Evolutionary conservation across 2,797 vertebrate species (phyloP).

Genomic region (Rhinichthys osculus): DNA sequence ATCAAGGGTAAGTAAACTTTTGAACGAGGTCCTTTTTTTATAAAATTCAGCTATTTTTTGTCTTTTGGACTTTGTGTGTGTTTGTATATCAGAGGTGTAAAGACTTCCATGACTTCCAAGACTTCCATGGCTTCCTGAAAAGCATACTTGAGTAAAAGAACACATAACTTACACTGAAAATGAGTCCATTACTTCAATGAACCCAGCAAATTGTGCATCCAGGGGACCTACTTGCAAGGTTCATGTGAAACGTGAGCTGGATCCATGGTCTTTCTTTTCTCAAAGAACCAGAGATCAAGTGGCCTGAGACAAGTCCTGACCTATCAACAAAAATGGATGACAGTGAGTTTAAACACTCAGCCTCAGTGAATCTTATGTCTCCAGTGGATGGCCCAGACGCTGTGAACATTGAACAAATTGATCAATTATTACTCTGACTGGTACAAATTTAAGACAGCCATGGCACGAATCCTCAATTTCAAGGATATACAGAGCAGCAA

Average conservation of each 20-base stretch:
- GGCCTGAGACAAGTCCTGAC: neutral
- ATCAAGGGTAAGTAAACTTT: no score
- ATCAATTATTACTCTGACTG: neutral
- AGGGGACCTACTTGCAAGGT: neutral
- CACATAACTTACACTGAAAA: no score
- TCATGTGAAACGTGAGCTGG: conserved; percentile 6
- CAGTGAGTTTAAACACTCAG: conserved; percentile 6
- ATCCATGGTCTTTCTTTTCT: neutral
- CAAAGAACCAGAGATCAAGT: neutral
- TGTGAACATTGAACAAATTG: neutral
- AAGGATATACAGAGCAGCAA: neutral
- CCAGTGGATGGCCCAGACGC: neutral
- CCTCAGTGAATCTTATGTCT: neutral
- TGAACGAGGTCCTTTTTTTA: no score
- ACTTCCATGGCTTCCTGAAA: no score
- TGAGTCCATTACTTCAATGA: neutral
- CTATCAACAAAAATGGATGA: neutral
- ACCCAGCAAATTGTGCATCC: conserved; percentile 47
- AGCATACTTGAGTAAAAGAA: no score
- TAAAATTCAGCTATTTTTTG: no score
- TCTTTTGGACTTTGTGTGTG: no score
- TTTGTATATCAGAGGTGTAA: no score
- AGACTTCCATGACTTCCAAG: no score
- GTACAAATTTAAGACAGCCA: neutral
- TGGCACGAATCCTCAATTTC: no score